Percentiles rank a stretch among this genome's conserved stretches.
Evolutionary conservation across 1,140 invertebrate genomes (phyloP).

Genomic region (Tetramorium simillimum): DNA sequence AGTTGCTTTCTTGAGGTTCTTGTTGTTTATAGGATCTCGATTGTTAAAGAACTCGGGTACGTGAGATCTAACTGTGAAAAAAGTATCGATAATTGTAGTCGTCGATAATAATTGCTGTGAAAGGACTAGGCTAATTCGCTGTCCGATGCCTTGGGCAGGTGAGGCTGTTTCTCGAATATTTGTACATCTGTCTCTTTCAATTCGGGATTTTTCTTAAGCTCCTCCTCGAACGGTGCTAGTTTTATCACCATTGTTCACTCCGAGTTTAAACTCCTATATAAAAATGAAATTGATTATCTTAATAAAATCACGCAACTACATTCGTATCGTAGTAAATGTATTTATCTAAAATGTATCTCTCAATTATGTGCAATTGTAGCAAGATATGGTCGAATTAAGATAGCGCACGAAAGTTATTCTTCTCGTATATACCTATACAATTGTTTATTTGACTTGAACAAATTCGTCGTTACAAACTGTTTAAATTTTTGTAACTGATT

Average conservation of each 20-base stretch:
- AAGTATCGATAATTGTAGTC: conserved; percentile 87
- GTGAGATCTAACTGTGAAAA: conserved; percentile 87
- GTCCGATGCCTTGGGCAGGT: conserved; percentile 86
- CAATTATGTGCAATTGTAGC: too few species aligned
- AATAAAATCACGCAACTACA: neutral
- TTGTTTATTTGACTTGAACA: too few species aligned
- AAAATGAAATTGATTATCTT: neutral
- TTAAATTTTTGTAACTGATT: too few species aligned
- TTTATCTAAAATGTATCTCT: too few species aligned
- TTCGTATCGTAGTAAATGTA: neutral
- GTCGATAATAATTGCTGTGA: conserved; percentile 87
- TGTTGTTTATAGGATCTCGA: conserved; percentile 83
- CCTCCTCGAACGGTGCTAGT: conserved; percentile 81
- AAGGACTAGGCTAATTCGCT: conserved; percentile 87
- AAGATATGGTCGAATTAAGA: too few species aligned
- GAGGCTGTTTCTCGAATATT: conserved; percentile 87
- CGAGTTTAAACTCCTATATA: neutral
- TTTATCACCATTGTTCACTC: conserved; percentile 39
- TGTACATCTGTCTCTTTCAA: conserved; percentile 86
- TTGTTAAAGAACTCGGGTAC: conserved; percentile 86
- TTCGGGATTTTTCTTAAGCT: conserved; percentile 86
- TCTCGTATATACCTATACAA: too few species aligned
- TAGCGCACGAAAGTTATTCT: too few species aligned
- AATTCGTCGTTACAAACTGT: too few species aligned
- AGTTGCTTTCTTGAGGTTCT: conserved; percentile 81